phyloP scores from a whole-genome alignment of 2,888 invertebrate genomes.

The Eupithecia inturbata region DNA sequence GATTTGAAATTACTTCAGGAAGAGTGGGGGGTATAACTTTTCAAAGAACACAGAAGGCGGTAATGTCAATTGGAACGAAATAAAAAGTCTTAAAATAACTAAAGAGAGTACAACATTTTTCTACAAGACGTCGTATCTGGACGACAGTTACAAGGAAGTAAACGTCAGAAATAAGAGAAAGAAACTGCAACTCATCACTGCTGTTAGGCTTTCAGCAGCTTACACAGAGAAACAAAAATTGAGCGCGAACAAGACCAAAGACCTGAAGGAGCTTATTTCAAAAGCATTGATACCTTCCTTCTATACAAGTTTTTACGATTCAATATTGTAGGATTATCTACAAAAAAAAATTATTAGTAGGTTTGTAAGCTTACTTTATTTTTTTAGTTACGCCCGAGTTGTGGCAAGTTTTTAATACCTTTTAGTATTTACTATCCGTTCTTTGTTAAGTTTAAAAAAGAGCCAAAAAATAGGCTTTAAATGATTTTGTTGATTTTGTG shows the following conservation, averaged over 20 bases:
- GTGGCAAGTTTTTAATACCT: slow-evolving; percentile 18
- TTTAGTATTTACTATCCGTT: slow-evolving; percentile 18
- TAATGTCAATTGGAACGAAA: slow-evolving; percentile 43
- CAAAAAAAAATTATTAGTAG: slow-evolving; percentile 15
- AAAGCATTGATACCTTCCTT: slow-evolving; percentile 21
- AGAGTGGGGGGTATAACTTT: slow-evolving; percentile 46
- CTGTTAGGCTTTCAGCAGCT: slow-evolving; percentile 12
- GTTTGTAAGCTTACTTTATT: slow-evolving; percentile 18
- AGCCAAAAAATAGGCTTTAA: slow-evolving; percentile 15
- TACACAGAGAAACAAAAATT: slow-evolving; percentile 20
- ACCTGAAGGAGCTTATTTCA: slow-evolving; percentile 23
- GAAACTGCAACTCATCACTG: slow-evolving; percentile 19
- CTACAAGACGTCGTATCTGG: slow-evolving; percentile 40
- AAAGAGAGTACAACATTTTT: slow-evolving; percentile 24
- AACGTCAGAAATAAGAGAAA: slow-evolving; percentile 40
- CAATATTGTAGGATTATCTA: slow-evolving; percentile 16
- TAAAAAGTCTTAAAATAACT: slow-evolving; percentile 39
- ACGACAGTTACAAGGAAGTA: slow-evolving; percentile 37
- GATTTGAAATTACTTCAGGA: slow-evolving; percentile 42
- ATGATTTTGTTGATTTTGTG: slow-evolving; percentile 17
- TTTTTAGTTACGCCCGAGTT: slow-evolving; percentile 15
- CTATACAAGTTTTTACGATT: slow-evolving; percentile 20
- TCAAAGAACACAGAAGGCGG: slow-evolving; percentile 34
- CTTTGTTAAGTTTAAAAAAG: slow-evolving; percentile 15
- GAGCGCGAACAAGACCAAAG: slow-evolving; percentile 22